Conservation (phyloP, 2,888 invertebrate genomes). For the Thymelicus sylvestris region DNA sequence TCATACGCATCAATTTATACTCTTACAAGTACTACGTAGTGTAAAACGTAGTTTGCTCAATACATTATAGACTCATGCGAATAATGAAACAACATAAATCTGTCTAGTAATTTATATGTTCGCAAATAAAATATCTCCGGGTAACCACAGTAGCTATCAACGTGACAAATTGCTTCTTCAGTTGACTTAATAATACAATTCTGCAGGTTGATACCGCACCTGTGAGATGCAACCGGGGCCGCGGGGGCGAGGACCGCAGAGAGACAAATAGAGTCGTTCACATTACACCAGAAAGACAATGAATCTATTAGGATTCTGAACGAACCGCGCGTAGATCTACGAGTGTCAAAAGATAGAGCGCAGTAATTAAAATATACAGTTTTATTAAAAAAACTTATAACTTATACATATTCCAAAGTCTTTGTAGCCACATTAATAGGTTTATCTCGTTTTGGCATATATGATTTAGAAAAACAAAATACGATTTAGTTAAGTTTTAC, state of each 20-base stretch:
- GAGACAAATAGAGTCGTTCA: conserved; percentile 46
- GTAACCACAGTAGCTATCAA: conserved; percentile 16
- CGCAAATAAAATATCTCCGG: conserved; percentile 6
- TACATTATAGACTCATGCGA: too few relatives aligned
- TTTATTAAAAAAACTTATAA: too few relatives aligned
- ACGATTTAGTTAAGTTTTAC: too few relatives aligned
- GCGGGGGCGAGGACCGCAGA: conserved; percentile 37
- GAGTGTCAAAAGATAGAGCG: not conserved
- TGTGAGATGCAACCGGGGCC: conserved; percentile 31
- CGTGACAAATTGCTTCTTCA: conserved; percentile 28
- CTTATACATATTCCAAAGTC: too few relatives aligned
- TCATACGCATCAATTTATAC: too few relatives aligned
- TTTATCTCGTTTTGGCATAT: too few relatives aligned
- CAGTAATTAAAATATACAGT: too few relatives aligned
- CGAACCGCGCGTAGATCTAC: conserved; percentile 45
- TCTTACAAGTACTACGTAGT: too few relatives aligned
- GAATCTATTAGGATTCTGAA: conserved; percentile 72
- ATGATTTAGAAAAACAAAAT: too few relatives aligned
- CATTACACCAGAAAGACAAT: conserved; percentile 57
- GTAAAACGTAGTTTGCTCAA: too few relatives aligned
- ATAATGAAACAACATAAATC: not conserved
- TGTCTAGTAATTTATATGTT: not conserved
- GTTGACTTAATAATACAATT: conserved; percentile 23
- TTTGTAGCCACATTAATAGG: too few relatives aligned
- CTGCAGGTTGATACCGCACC: conserved; percentile 23